Evolutionary conservation across 2,888 invertebrate genomes (phyloP).

Genomic region (Anorthoa munda): DNA sequence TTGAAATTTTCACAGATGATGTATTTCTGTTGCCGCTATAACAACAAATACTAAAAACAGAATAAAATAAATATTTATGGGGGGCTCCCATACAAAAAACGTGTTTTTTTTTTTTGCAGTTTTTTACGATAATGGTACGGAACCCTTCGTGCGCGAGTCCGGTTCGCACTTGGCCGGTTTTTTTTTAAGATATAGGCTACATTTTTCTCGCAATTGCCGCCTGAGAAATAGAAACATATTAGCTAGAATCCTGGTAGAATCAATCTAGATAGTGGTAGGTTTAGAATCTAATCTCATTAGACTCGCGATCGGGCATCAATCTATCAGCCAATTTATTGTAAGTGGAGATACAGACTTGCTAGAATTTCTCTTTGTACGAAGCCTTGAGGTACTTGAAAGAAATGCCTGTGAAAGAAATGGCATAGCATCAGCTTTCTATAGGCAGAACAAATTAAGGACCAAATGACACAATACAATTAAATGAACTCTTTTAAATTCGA

Average conservation of each 20-base stretch:
- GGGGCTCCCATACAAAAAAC: no score
- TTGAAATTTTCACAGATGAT: no score
- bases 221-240: not conserved
- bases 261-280: not conserved
- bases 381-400: not conserved
- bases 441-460: not conserved
- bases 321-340: slow-evolving; percentile 35
- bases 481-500: no score
- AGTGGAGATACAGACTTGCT: not conserved
- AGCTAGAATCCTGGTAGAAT: not conserved
- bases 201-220: not conserved
- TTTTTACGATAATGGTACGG: no score
- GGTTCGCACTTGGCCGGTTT: no score
- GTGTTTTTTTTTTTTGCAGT: no score
- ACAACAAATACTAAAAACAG: no score
- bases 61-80: no score
- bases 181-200: not conserved
- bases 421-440: not conserved
- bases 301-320: slow-evolving; percentile 27
- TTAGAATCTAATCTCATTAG: slow-evolving; percentile 38
- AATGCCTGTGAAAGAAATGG: not conserved
- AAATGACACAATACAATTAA: no score
- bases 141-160: no score
- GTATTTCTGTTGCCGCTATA: no score
- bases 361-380: not conserved